Conservation (phyloP, 2,797 vertebrate species). For the Spea hammondii region DNA sequence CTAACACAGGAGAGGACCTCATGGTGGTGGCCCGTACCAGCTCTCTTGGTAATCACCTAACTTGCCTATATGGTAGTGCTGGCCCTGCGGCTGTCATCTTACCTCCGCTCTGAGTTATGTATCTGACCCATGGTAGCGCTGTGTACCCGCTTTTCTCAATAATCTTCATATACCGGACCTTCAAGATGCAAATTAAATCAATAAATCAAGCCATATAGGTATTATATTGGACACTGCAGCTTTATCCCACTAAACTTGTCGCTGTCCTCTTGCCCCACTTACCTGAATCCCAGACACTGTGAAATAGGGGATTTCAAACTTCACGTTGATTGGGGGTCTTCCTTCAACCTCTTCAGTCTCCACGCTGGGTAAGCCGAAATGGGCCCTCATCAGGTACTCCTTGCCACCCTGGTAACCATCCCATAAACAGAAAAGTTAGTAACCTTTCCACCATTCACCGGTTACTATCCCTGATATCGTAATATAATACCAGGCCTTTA, state of each 20-base stretch:
- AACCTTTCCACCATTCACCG: too few relatives aligned
- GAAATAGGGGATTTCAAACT: constrained; percentile 95
- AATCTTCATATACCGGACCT: constrained; percentile 96
- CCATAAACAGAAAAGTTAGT: too few relatives aligned
- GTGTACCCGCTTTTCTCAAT: constrained; percentile 95
- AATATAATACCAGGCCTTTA: too few relatives aligned
- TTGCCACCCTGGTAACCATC: constrained; percentile 77
- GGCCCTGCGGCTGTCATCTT: constrained; percentile 38
- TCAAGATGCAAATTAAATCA: neutral
- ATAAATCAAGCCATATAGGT: too few relatives aligned
- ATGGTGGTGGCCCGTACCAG: too few relatives aligned
- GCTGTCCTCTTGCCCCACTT: constrained; percentile 21
- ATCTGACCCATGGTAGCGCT: constrained; percentile 93
- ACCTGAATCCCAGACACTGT: constrained; percentile 95
- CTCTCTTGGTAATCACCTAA: too few relatives aligned
- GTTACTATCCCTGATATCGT: too few relatives aligned
- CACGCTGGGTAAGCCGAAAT: constrained; percentile 91
- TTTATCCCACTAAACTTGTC: neutral
- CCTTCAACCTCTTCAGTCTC: constrained; percentile 85
- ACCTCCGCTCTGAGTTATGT: constrained; percentile 95
- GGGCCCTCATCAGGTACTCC: constrained; percentile 90
- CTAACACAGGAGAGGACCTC: too few relatives aligned
- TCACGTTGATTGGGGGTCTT: constrained; percentile 87
- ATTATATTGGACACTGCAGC: too few relatives aligned
- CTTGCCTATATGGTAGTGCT: neutral